Percentiles rank a stretch among this genome's conserved stretches.
Evolutionary conservation across 64 coral and sea anemone genomes (phyloP).

Genomic region (Montipora foliosa): DNA sequence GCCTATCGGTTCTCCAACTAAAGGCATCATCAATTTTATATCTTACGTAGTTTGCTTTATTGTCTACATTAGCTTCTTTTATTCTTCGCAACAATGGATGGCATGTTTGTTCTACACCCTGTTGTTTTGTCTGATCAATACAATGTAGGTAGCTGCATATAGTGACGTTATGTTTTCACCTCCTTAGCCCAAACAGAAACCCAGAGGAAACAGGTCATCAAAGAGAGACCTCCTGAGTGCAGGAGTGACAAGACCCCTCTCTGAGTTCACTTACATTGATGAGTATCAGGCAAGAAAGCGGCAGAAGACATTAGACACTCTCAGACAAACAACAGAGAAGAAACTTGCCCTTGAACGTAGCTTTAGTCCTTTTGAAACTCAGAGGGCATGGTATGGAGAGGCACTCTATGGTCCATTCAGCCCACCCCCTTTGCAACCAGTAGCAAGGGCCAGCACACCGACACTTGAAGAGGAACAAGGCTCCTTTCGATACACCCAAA

Average conservation of each 20-base stretch:
- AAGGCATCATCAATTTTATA: too few relatives aligned
- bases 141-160: too few relatives aligned
- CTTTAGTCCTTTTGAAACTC: conserved; percentile 6
- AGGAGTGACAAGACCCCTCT: conserved; percentile 85
- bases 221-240: conserved; percentile 92
- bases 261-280: conserved; percentile 48
- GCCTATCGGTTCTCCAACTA: too few relatives aligned
- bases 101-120: neutral
- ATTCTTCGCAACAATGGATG: too few relatives aligned
- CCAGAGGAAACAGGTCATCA: conserved; percentile 73
- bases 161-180: neutral
- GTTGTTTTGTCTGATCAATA: neutral
- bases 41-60: too few relatives aligned
- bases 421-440: conserved; percentile 63
- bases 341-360: conserved; percentile 52
- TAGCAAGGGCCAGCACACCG: conserved; percentile 85
- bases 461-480: conserved; percentile 62
- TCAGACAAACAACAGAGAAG: conserved; percentile 64
- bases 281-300: conserved; percentile 50
- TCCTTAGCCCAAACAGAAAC: conserved; percentile 84
- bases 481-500: conserved; percentile 62
- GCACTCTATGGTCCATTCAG: conserved; percentile 39
- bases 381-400: conserved; percentile 75
- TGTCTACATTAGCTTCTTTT: too few relatives aligned
- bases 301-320: conserved; percentile 63